phyloP scores from a whole-genome alignment of 2,888 invertebrate genomes.

The Lucinisca nassula region DNA sequence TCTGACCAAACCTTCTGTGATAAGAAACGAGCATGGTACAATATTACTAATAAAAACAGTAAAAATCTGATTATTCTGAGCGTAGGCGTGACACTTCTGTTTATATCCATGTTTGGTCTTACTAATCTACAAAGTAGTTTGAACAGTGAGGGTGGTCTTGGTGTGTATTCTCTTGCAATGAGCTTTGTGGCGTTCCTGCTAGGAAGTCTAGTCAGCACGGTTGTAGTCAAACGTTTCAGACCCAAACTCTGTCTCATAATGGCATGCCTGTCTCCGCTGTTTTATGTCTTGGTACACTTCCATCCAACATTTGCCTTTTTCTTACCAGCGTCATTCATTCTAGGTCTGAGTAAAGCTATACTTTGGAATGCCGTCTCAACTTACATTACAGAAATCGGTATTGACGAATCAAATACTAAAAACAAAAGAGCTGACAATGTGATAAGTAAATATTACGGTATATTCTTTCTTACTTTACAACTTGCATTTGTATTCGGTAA shows the following conservation, averaged over 20 bases:
- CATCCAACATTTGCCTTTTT: slow-evolving; percentile 82
- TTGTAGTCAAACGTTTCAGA: slow-evolving; percentile 82
- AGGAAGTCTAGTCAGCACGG: slow-evolving; percentile 84
- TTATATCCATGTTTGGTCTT: slow-evolving; percentile 82
- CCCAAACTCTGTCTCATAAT: slow-evolving; percentile 79
- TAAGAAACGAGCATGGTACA: no score
- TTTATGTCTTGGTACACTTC: slow-evolving; percentile 83
- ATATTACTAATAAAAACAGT: slow-evolving; percentile 75
- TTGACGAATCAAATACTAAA: slow-evolving; percentile 77
- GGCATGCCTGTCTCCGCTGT: slow-evolving; percentile 75
- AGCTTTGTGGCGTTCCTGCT: slow-evolving; percentile 81
- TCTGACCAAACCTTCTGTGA: background rate
- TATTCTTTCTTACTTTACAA: slow-evolving; percentile 84
- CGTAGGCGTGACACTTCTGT: slow-evolving; percentile 79
- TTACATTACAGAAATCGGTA: slow-evolving; percentile 84
- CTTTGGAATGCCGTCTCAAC: slow-evolving; percentile 86
- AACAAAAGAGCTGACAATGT: slow-evolving; percentile 76
- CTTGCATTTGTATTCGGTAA: slow-evolving; percentile 83
- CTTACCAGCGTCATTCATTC: slow-evolving; percentile 80
- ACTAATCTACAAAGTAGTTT: slow-evolving; percentile 86
- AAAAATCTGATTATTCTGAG: slow-evolving; percentile 83
- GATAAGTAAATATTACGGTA: slow-evolving; percentile 84
- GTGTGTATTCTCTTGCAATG: slow-evolving; percentile 82
- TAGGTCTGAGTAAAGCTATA: slow-evolving; percentile 82
- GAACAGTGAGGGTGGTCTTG: slow-evolving; percentile 83